Conservation (phyloP, 2,113 vertebrate genomes). For the Heloderma charlesbogerti region DNA sequence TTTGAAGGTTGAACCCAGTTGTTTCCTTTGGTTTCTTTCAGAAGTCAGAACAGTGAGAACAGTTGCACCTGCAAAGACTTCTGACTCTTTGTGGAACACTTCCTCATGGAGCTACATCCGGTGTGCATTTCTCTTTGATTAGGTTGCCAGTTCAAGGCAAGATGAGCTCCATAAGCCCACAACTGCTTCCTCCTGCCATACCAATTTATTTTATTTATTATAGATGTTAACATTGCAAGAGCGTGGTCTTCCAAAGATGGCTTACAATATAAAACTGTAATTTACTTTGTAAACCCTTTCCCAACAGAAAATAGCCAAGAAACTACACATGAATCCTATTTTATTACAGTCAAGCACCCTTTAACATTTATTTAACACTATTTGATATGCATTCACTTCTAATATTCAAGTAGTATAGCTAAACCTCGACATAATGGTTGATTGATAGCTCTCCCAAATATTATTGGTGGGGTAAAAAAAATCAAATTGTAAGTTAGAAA, state of each 20-base stretch:
- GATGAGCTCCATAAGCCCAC: not conserved
- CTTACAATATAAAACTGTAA: too few species aligned
- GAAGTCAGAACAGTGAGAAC: not conserved
- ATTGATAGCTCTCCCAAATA: not conserved
- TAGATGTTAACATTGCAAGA: too few species aligned
- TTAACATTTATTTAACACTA: not conserved
- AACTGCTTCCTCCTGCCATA: not conserved
- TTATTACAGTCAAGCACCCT: not conserved
- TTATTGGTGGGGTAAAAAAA: not conserved
- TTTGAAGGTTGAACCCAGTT: not conserved
- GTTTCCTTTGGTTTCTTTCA: not conserved
- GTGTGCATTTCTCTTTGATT: not conserved
- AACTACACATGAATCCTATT: not conserved
- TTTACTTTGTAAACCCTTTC: not conserved
- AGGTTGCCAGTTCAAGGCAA: not conserved
- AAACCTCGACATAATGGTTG: not conserved
- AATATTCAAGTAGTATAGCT: not conserved
- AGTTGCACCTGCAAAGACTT: not conserved
- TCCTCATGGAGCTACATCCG: not conserved
- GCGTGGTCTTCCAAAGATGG: too few species aligned
- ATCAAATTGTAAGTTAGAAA: not conserved
- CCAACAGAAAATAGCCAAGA: not conserved
- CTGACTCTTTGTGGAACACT: not conserved
- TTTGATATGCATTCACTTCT: not conserved
- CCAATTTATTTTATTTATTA: not conserved